A percentile compares a stretch with the other conserved stretches of the same genome.
These are phyloP conservation scores for Lepus oiostolus DNA, from an alignment of 2,797 vertebrate species.

Conservation along the genomic window DNA sequence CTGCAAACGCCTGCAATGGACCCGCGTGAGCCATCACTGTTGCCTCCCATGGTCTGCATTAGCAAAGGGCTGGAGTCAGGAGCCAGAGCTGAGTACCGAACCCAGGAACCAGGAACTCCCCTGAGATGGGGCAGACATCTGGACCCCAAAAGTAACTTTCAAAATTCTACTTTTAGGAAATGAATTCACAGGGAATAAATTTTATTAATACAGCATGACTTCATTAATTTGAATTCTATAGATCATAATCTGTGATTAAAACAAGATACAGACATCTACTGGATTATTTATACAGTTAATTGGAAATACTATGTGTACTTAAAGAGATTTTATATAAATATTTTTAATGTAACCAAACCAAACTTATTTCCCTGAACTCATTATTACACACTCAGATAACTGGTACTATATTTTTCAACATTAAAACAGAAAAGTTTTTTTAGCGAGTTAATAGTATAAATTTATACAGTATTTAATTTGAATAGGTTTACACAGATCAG, in stretches of 20 bases:
- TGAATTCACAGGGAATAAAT: conserved; percentile 6
- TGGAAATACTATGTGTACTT: neutral
- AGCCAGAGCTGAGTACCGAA: too few relatives aligned
- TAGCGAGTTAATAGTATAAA: neutral
- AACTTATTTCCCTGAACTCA: conserved; percentile 27
- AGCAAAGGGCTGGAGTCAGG: too few relatives aligned
- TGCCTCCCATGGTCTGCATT: too few relatives aligned
- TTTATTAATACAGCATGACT: conserved; percentile 14
- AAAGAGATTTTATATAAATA: neutral
- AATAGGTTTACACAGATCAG: conserved; percentile 11
- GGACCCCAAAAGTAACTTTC: conserved; percentile 28
- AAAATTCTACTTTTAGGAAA: conserved; percentile 42
- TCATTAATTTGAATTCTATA: conserved; percentile 49
- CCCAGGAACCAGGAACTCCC: too few relatives aligned
- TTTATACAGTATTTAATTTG: conserved; percentile 16
- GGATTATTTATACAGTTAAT: neutral
- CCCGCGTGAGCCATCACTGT: too few relatives aligned
- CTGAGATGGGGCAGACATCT: too few relatives aligned
- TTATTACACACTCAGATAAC: conserved; percentile 32
- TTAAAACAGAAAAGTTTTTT: neutral
- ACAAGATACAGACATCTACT: neutral
- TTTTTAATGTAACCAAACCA: conserved; percentile 28
- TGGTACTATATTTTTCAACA: conserved; percentile 4
- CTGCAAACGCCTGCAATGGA: too few relatives aligned
- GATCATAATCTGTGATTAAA: conserved; percentile 22